Evolutionary conservation across 2,113 vertebrate genomes (phyloP), one percentile per base, ranked within the genome.

Genomic region (Electrona antarctica): DNA sequence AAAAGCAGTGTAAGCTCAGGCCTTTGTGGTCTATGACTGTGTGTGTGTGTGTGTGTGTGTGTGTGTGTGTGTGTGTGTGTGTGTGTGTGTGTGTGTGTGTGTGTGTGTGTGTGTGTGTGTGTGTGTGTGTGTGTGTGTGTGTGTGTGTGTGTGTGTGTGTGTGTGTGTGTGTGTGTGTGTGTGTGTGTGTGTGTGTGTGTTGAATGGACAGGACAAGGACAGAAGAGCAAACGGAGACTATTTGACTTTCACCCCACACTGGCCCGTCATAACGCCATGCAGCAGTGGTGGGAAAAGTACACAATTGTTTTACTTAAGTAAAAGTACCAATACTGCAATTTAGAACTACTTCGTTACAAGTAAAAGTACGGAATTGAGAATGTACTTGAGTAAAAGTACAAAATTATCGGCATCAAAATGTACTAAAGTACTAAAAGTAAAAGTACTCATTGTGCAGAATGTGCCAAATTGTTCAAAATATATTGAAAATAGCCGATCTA

Each of bases 181-280:
- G 71, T 80, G 67, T 78, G 59, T 29, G 9, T 29, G 48, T 79
- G 78, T 79, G 71, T 80, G 67, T 78, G 59, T 54, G 15, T 57
- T 59, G 70, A 82, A 78, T 71, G 56, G 47, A 50, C 51, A 64
- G 12, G 45, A 47, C 55, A 64, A 73, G 56, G 67, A 12, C 73
- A 60, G 58, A 60, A 75, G n/a, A 75, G 71, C 71, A 79, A 82
- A 82, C 83, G 77, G 8, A 78, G 60, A 58, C 73, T 82, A 67
- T 82, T 68, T 84, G 73, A 71, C 64, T 76, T 78, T 77, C 1
- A 14, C 48, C 60, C 15, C 59, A 73, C 28, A 13, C 47, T 67
- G 2, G 58, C 12, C 64, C 51, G 13, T 6, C 12, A 54, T 64
- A 61, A 76, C 64, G 49, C 73, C 58, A 48, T 21, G 29, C 64